A percentile compares a stretch with the other conserved stretches of the same genome.
Conservation (phyloP, 2,888 invertebrate species). For the Chymomyza fuscimana region DNA sequence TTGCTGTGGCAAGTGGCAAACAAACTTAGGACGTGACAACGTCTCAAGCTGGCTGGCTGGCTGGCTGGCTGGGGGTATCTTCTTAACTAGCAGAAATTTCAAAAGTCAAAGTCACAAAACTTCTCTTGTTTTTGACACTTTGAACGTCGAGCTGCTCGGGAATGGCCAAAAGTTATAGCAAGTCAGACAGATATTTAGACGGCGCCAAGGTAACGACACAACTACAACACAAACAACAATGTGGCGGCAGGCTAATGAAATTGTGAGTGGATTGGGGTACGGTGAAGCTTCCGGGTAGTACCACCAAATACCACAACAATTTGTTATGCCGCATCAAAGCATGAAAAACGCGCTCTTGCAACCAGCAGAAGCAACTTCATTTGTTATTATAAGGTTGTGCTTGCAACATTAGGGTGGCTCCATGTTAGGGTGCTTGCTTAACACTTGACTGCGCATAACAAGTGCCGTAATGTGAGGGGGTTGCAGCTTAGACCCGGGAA, state of each 20-base stretch:
- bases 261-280: not conserved
- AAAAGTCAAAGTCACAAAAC: slow-evolving; percentile 26
- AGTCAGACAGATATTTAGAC: slow-evolving; percentile 2
- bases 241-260: slow-evolving; percentile 4
- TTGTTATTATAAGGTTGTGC: slow-evolving; percentile 21
- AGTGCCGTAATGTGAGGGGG: slow-evolving; percentile 46
- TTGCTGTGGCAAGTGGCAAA: slow-evolving; percentile 44
- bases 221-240: slow-evolving; percentile 1
- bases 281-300: slow-evolving; percentile 14
- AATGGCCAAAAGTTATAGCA: slow-evolving; percentile 54
- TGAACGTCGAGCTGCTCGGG: slow-evolving; percentile 42
- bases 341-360: slow-evolving; percentile 62
- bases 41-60: not conserved
- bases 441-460: slow-evolving; percentile 72
- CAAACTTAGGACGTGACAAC: slow-evolving; percentile 22
- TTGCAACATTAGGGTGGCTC: slow-evolving; percentile 19
- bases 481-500: not conserved
- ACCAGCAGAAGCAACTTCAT: slow-evolving; percentile 45
- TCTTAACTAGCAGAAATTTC: not conserved
- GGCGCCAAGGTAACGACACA: not conserved
- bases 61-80: not conserved
- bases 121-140: slow-evolving; percentile 68
- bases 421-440: slow-evolving; percentile 25
- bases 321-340: slow-evolving; percentile 76
- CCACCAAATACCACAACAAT: slow-evolving; percentile 73